These are phyloP conservation scores for Microcebus murinus DNA, from an alignment of 2,113 vertebrate genomes.

Conservation along the genomic window DNA sequence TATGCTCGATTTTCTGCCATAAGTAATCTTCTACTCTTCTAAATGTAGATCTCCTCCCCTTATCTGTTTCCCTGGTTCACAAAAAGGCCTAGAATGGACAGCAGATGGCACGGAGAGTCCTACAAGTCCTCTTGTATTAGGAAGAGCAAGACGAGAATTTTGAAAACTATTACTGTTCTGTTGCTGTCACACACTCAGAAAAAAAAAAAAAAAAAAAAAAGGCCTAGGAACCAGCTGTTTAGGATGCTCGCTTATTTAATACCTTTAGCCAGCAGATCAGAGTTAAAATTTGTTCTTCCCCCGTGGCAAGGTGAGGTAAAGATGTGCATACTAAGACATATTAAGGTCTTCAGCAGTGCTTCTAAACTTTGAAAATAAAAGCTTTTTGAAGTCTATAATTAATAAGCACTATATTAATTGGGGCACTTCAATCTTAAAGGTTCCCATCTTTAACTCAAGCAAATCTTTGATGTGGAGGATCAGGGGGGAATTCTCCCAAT, in stretches of 20 bases:
- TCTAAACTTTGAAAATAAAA: conserved; percentile 54
- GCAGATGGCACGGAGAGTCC: background rate
- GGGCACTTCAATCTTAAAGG: background rate
- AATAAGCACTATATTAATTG: conserved; percentile 58
- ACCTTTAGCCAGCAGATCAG: conserved; percentile 13
- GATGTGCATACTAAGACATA: conserved; percentile 20
- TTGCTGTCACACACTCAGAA: background rate
- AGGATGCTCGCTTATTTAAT: background rate
- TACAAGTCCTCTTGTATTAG: too few species aligned
- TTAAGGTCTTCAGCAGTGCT: conserved; percentile 39
- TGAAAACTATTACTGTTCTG: background rate
- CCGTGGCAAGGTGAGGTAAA: conserved; percentile 47
- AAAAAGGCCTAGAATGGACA: background rate
- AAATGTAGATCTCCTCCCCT: background rate
- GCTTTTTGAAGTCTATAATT: conserved; percentile 56
- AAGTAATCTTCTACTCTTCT: background rate
- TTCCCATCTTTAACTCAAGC: background rate
- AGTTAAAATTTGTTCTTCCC: conserved; percentile 42
- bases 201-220: background rate
- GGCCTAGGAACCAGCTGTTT: background rate
- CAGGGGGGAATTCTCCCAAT: conserved; percentile 18
- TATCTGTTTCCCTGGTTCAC: background rate
- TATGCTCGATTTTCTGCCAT: background rate
- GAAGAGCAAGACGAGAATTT: background rate
- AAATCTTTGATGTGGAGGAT: conserved; percentile 33